A percentile compares a stretch with the other conserved stretches of the same genome.
Evolutionary conservation across 1,140 invertebrate genomes (phyloP).

Genomic region (Eumaeus atala): DNA sequence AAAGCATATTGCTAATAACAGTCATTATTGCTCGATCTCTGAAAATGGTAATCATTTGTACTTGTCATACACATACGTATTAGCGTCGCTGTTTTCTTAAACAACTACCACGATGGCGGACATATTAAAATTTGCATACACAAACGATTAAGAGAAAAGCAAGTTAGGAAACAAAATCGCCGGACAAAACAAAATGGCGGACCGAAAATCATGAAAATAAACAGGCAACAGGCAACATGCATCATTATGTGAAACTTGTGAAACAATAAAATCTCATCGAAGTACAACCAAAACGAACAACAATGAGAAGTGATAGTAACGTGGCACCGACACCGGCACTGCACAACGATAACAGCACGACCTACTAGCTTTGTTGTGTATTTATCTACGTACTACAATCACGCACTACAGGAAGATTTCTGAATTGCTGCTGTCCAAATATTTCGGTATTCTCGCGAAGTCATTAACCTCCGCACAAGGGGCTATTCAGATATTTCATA

Average conservation of each 20-base stretch:
- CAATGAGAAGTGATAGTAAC: slow-evolving; percentile 20
- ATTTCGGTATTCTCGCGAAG: no score
- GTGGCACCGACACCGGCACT: slow-evolving; percentile 28
- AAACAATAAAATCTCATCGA: slow-evolving; percentile 12
- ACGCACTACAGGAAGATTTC: no score
- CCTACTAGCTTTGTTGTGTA: slow-evolving; percentile 29
- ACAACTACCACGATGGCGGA: slow-evolving; percentile 22
- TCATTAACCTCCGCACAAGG: no score
- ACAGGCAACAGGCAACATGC: slow-evolving; percentile 12
- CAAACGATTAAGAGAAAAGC: not conserved
- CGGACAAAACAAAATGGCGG: slow-evolving; percentile 10
- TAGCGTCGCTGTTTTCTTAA: not conserved
- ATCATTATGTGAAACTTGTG: slow-evolving; percentile 9
- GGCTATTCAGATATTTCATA: no score
- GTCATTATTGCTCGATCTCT: slow-evolving; percentile 36
- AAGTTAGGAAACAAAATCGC: slow-evolving; percentile 15
- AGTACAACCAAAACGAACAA: slow-evolving; percentile 27
- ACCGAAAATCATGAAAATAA: slow-evolving; percentile 15
- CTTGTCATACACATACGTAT: slow-evolving; percentile 16
- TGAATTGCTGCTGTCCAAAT: not conserved
- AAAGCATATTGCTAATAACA: slow-evolving; percentile 20
- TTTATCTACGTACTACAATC: not conserved
- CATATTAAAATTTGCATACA: not conserved
- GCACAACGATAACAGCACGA: slow-evolving; percentile 20
- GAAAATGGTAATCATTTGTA: slow-evolving; percentile 30